Base-by-base conservation (phyloP, 2,888 invertebrate species). In the Linyphia triangularis region DNA sequence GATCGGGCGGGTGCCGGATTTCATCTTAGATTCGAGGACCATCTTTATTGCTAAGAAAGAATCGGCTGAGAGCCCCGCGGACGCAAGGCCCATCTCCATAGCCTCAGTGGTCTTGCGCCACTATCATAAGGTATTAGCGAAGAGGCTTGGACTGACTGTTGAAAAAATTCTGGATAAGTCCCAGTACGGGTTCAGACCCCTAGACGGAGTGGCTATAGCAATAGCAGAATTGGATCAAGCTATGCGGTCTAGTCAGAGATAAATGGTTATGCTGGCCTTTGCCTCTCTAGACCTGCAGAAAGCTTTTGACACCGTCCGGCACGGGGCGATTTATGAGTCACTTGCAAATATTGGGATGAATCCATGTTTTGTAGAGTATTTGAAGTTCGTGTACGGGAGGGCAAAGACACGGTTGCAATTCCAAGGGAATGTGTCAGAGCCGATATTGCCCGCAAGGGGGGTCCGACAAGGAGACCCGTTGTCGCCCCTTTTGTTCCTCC, bases 401-500 rank as follows among this genome's bases (percentile, higher is more conserved):
- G 57, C n/a, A 2, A 30, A n/a, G 16, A 57, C 57, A 1, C 30
- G 28, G 7, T n/a, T 73, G 0, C 16, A 13, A 0, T 77, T 77
- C 22, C 4, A 26, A 4, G 61, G 77, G n/a, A 6, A 3, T 4
- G 19, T 63, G 16, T 22, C 30, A n/a, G 77, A 30, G 0, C 59
- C 75, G 4, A n/a, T 59, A 19, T 1, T 19, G 3, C 77, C 77
- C 1, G n/a, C 24, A 1, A 59, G 77, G 10, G 77, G 77, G 1
- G 77, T 77, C n/a, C 30, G 77, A 9, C 77, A 77, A 37, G 77
- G 77, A 16, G 63, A 77, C 19, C 77, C 77, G 16, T 19, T 77
- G 3, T 61, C 61, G 1, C 77, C 63, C 0, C 57, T 63, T 5
- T 33, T 77, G 1, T 77, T 77, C 19, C 40, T 77, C 1, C 0